These are phyloP conservation scores for Hipparchia semele DNA, from an alignment of 2,888 invertebrate species.

Conservation along the genomic window DNA sequence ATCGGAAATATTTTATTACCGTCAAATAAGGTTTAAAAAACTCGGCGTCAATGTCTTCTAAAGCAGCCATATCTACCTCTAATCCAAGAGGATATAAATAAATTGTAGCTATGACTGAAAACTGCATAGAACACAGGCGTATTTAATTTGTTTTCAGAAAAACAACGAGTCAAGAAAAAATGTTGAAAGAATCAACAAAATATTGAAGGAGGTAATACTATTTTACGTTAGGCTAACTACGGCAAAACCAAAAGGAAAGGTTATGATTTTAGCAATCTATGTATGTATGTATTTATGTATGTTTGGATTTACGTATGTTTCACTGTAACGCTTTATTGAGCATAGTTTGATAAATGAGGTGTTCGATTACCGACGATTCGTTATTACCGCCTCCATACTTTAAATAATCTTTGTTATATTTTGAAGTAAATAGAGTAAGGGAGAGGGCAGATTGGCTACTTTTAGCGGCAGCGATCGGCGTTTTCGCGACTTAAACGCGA, in stretches of 20 bases:
- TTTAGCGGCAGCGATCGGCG: too few species aligned
- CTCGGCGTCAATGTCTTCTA: constrained; percentile 31
- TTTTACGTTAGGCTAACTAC: too few species aligned
- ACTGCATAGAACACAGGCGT: constrained; percentile 3
- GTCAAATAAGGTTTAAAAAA: constrained; percentile 39
- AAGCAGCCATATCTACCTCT: constrained; percentile 28
- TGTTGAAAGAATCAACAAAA: neutral
- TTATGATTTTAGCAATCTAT: too few species aligned
- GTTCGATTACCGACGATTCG: too few species aligned
- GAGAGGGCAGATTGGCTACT: too few species aligned
- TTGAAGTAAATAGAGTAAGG: neutral
- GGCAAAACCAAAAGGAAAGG: too few species aligned
- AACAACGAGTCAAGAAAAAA: constrained; percentile 29
- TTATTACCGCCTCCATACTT: neutral
- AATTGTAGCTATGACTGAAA: neutral
- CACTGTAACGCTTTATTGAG: too few species aligned
- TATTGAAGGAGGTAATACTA: too few species aligned
- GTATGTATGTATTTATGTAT: too few species aligned
- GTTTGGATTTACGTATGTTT: too few species aligned
- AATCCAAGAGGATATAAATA: neutral
- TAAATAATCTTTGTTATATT: neutral
- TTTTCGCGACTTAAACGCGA: too few species aligned
- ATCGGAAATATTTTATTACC: constrained; percentile 34
- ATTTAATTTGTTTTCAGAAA: constrained; percentile 15
- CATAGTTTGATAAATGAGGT: too few species aligned